These are phyloP conservation scores for Bambusicola thoracicus DNA, from an alignment of 2,113 vertebrate species.

Conservation along the genomic window DNA sequence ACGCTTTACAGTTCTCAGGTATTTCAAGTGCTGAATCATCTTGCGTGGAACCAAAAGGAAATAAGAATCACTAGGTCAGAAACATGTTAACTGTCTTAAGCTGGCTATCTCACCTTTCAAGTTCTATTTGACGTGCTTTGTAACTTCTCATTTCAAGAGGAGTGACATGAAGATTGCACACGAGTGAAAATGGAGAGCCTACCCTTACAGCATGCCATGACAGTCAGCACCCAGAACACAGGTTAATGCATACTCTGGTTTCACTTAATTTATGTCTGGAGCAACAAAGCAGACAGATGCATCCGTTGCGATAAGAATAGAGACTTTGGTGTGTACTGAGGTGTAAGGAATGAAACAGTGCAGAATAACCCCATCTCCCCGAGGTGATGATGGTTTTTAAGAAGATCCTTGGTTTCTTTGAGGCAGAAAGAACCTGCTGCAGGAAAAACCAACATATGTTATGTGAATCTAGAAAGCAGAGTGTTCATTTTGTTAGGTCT, in stretches of 20 bases:
- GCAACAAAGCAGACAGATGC: conserved; percentile 17
- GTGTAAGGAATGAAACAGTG: not conserved
- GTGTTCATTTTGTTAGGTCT: not conserved
- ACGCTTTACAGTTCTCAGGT: conserved; percentile 56
- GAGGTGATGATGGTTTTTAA: not conserved
- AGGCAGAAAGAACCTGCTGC: not conserved
- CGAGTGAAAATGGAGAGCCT: not conserved
- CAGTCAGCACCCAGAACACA: not conserved
- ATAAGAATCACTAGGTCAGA: conserved; percentile 24
- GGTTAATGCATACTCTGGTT: not conserved
- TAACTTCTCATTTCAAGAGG: conserved; percentile 23
- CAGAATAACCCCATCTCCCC: not conserved
- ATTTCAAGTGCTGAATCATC: conserved; percentile 50
- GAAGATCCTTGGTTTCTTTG: not conserved
- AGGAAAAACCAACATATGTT: not conserved
- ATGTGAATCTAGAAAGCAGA: not conserved
- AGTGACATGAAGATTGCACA: not conserved
- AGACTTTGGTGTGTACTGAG: not conserved
- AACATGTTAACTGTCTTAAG: not conserved
- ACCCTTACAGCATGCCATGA: not conserved
- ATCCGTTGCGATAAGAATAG: not conserved
- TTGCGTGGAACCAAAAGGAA: conserved; percentile 16
- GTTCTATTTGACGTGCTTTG: not conserved
- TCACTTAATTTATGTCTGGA: conserved; percentile 20
- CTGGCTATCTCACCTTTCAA: not conserved